phyloP scores from a whole-genome alignment of 2,113 vertebrate genomes.

The Blennius ocellaris region DNA sequence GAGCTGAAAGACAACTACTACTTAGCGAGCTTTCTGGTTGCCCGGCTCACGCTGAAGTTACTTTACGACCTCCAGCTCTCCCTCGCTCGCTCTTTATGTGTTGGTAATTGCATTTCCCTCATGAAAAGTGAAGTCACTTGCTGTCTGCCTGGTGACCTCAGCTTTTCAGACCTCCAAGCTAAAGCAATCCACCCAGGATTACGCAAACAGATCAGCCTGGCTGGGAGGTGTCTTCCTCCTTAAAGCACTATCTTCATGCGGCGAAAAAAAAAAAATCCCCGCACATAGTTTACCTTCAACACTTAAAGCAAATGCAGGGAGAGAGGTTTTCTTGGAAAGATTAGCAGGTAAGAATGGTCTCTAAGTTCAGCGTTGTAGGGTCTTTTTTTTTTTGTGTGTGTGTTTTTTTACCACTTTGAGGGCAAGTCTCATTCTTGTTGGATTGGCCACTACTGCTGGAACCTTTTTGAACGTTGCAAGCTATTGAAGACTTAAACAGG shows the following conservation, averaged over 20 bases:
- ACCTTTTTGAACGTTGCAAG: conserved; percentile 10
- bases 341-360: conserved; percentile 29
- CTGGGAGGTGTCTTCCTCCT: conserved; percentile 54
- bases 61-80: conserved; percentile 43
- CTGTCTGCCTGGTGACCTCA: conserved; percentile 68
- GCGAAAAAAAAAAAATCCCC: conserved; percentile 17
- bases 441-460: conserved; percentile 1
- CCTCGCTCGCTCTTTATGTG: conserved; percentile 55
- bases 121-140: conserved; percentile 70
- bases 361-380: not conserved
- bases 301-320: conserved; percentile 26
- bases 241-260: conserved; percentile 38
- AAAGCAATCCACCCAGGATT: conserved; percentile 78
- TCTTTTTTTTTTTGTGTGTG: not conserved
- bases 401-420: conserved; percentile 7
- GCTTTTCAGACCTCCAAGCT: conserved; percentile 48
- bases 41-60: conserved; percentile 11
- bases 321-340: conserved; percentile 8
- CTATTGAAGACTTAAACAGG: conserved; percentile 1
- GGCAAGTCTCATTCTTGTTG: not conserved
- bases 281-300: conserved; percentile 46
- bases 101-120: conserved; percentile 64
- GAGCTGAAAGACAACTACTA: conserved; percentile 52
- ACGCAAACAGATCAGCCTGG: conserved; percentile 64
- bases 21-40: conserved; percentile 29